Percentiles rank a stretch among this genome's conserved stretches.
phyloP scores from a whole-genome alignment of 1,140 invertebrate species.

The Sarcophaga bullata region DNA sequence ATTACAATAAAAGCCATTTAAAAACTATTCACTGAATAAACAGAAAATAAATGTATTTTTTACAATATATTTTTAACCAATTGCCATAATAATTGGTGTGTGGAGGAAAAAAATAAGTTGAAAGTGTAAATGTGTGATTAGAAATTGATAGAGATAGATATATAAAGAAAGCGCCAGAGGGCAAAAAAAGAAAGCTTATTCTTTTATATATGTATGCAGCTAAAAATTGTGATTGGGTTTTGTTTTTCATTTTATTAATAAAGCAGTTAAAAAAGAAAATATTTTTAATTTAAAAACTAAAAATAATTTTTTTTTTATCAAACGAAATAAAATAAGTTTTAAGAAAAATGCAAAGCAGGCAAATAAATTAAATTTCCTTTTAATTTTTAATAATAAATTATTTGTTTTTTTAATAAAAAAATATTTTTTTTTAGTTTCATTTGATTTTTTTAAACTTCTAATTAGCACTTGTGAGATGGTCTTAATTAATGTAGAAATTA shows the following conservation, averaged over 20 bases:
- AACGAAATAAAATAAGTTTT: constrained; percentile 23
- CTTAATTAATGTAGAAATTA: constrained; percentile 46
- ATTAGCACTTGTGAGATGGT: constrained; percentile 67
- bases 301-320: constrained; percentile 1
- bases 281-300: neutral
- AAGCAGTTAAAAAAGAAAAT: constrained; percentile 35
- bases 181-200: neutral
- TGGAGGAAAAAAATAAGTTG: neutral
- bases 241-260: neutral
- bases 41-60: too few relatives aligned
- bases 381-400: constrained; percentile 6
- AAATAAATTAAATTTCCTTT: constrained; percentile 33
- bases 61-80: neutral
- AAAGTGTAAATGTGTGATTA: neutral
- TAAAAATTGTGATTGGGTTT: neutral
- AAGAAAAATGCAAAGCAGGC: constrained; percentile 42
- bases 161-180: neutral
- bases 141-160: too few relatives aligned
- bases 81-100: neutral
- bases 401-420: neutral
- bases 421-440: neutral
- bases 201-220: constrained; percentile 17
- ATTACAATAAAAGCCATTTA: constrained; percentile 1
- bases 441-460: constrained; percentile 51
- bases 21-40: neutral